phyloP scores from a whole-genome alignment of 2,797 vertebrate species.

The Naso thynnoides region DNA sequence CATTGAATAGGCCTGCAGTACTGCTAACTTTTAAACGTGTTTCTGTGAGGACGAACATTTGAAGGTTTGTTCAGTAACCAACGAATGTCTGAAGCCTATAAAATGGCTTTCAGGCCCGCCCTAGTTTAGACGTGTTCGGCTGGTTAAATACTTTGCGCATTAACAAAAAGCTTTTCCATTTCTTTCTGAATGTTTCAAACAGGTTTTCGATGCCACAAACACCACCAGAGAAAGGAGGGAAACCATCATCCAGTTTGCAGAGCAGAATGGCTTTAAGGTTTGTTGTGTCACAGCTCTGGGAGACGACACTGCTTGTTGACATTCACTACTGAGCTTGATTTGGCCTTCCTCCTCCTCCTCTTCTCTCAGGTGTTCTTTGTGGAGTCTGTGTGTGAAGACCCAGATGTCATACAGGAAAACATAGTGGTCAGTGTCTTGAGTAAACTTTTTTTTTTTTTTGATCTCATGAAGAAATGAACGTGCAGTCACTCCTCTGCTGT shows the following conservation, averaged over 20 bases:
- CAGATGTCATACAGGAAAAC: conserved; percentile 97
- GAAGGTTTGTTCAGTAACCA: too few species aligned
- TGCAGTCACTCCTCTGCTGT: background rate
- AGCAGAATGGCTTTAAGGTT: conserved; percentile 98
- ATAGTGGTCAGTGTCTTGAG: conserved; percentile 90
- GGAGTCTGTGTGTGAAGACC: conserved; percentile 97
- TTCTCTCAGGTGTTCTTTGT: conserved; percentile 93
- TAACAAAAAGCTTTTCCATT: background rate
- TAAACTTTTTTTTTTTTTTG: background rate
- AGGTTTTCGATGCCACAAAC: conserved; percentile 99
- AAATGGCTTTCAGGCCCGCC: too few species aligned
- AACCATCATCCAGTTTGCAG: conserved; percentile 94
- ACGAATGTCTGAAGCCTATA: too few species aligned
- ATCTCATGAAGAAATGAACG: background rate
- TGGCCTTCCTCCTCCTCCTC: background rate
- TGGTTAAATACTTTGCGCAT: background rate
- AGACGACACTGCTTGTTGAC: accelerated
- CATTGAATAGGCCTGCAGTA: too few species aligned
- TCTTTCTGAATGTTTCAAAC: background rate
- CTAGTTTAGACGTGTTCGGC: background rate
- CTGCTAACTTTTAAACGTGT: too few species aligned
- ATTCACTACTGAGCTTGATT: background rate
- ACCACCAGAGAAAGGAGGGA: conserved; percentile 96
- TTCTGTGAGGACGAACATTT: too few species aligned
- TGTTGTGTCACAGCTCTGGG: conserved; percentile 1